Evolutionary conservation across 1,140 invertebrate species (phyloP).

Genomic region (Anoplophora glabripennis): DNA sequence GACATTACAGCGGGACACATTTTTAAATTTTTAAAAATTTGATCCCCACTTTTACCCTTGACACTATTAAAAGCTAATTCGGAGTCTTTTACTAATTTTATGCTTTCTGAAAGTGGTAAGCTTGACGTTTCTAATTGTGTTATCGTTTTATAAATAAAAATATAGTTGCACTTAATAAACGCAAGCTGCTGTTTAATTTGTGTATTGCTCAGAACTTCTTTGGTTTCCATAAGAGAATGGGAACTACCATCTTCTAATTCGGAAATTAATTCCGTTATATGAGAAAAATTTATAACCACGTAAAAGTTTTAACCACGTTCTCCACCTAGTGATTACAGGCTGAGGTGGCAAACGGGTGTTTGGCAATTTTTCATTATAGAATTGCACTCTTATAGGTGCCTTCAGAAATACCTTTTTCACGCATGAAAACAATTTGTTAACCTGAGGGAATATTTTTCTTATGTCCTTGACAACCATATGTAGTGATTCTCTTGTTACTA

Average conservation of each 20-base stretch:
- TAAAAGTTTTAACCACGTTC: conserved; percentile 20
- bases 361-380: conserved; percentile 13
- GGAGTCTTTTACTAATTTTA: no score
- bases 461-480: conserved; percentile 21
- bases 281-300: conserved; percentile 12
- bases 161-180: conserved; percentile 1
- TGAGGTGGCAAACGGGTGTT: conserved; percentile 11
- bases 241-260: conserved; percentile 3
- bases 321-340: conserved; percentile 15
- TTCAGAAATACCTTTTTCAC: no score
- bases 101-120: no score
- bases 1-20: no score
- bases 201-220: neutral
- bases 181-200: neutral
- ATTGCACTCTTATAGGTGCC: neutral
- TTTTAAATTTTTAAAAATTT: no score
- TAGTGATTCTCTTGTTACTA: no score
- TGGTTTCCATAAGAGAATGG: neutral
- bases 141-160: no score
- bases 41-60: no score
- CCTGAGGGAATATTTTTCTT: conserved; percentile 13
- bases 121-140: no score
- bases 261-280: conserved; percentile 13
- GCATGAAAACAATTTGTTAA: conserved; percentile 21
- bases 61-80: no score